Base-by-base conservation (phyloP, 1,140 invertebrate genomes). In the Physella acuta region DNA sequence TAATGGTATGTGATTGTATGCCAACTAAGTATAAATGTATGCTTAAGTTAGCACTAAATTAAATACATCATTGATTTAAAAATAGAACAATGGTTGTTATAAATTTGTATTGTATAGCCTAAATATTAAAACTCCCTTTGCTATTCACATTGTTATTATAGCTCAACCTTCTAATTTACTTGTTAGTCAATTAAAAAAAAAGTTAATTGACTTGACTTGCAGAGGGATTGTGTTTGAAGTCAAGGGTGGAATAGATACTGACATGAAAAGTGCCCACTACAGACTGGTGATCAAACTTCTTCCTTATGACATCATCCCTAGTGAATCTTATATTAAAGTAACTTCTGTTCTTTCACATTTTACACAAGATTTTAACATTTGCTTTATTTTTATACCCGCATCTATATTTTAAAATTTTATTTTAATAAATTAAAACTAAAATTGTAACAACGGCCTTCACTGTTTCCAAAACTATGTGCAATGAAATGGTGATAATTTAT, bases 231-330 rank as follows among this genome's bases (percentile, higher is more conserved):
- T 33, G 11, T n/a, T 60, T 2, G 3, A 60, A 36, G 58, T 60
- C 14, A 60, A 28, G 37, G 58, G 58, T 11, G 58, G 33, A 8
- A 58, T 30, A 36, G 33, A 28, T 60, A 33, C 30, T 5, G 58
- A 60, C 1, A 60, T 60, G 58, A 60, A 60, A 60, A 34, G 58
- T 36, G 58, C 58, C 24, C 33, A 60, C 2, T 60, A 60, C n/a
- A 5, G 58, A 36, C 24, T 60, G 5, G 16, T 33, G 58, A 60
- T 60, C 1, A 28, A 36, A 4, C 31, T 20, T 11, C n/a, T 60
- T 8, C 58, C 58, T 4, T 60, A 11, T 60, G 11, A 11, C 58
- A 60, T 60, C 24, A n/a, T 36, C 1, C 5, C 31, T 16, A 34
- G 24, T 36, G 58, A 60, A 1, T 60, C 31, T 24, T 60, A 60